Evolutionary conservation across 2,888 invertebrate genomes (phyloP).

Genomic region (Cheilosia soror): DNA sequence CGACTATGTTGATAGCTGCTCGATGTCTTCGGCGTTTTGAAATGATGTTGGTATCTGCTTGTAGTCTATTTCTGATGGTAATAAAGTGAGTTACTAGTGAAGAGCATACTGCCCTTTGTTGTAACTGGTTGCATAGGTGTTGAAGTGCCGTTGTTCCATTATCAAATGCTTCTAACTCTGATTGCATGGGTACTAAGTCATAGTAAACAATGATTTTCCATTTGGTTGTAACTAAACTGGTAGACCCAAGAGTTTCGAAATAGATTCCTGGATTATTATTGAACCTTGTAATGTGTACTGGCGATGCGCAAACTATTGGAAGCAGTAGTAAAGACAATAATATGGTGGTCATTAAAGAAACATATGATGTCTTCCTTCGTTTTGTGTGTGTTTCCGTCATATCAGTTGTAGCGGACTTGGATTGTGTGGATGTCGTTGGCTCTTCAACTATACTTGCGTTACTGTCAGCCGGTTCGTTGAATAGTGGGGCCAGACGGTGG

Average conservation of each 20-base stretch:
- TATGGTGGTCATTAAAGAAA: background rate
- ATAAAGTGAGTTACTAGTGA: no score
- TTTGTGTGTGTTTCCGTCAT: background rate
- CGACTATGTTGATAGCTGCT: no score
- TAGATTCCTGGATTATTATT: constrained; percentile 12
- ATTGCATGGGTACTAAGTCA: background rate
- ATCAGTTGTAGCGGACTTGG: background rate
- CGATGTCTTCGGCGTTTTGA: no score
- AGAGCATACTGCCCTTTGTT: no score
- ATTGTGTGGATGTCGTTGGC: background rate
- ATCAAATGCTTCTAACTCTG: background rate
- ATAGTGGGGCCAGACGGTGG: background rate
- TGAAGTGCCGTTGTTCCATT: constrained; percentile 13
- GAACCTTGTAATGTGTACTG: background rate
- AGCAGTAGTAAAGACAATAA: background rate
- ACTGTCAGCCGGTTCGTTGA: background rate
- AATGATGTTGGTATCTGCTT: no score
- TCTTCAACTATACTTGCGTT: background rate
- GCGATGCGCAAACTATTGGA: background rate
- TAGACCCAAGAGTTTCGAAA: constrained; percentile 13
- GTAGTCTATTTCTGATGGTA: no score
- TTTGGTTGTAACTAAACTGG: no score
- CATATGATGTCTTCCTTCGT: no score
- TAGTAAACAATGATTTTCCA: background rate
- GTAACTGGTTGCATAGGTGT: constrained; percentile 13